A percentile compares a stretch with the other conserved stretches of the same genome.
These are phyloP conservation scores for Acanthaster planci DNA, from an alignment of 35 echinoderm and acorn worm species.

Conservation along the genomic window DNA sequence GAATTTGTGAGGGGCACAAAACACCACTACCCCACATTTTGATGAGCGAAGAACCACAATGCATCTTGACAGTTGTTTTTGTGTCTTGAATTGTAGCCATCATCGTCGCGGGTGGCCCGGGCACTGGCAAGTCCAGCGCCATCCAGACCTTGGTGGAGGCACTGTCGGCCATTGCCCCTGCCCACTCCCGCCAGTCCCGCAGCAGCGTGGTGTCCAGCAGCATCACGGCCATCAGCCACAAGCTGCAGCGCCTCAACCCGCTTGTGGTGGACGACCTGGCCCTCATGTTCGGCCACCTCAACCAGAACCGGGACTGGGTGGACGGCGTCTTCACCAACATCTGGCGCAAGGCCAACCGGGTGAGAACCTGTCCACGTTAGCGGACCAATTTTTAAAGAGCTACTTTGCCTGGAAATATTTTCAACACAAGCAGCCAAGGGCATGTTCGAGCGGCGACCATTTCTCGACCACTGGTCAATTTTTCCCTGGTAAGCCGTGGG, in stretches of 20 bases:
- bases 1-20: too few species aligned
- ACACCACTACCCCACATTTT: too few species aligned
- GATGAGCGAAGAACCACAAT: too few species aligned
- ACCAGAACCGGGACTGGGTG: conserved; percentile 93
- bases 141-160: conserved; percentile 91
- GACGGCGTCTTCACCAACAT: conserved; percentile 94
- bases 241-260: conserved; percentile 92
- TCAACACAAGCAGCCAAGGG: too few species aligned
- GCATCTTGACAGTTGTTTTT: not conserved
- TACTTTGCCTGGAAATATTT: too few species aligned
- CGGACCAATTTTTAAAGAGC: too few species aligned
- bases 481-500: too few species aligned
- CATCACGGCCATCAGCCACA: conserved; percentile 94
- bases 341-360: conserved; percentile 97
- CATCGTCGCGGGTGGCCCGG: conserved; percentile 89
- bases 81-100: conserved; percentile 62
- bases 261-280: conserved; percentile 87
- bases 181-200: conserved; percentile 82
- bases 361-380: too few species aligned
- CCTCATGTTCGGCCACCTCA: conserved; percentile 96
- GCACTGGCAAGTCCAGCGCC: conserved; percentile 92
- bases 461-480: too few species aligned
- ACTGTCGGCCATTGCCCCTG: conserved; percentile 73
- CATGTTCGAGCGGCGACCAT: too few species aligned
- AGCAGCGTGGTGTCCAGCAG: conserved; percentile 77